A percentile compares a stretch with the other conserved stretches of the same genome.
Conservation (phyloP, 2,888 invertebrate species). For the Cremastobaeus sp. region DNA sequence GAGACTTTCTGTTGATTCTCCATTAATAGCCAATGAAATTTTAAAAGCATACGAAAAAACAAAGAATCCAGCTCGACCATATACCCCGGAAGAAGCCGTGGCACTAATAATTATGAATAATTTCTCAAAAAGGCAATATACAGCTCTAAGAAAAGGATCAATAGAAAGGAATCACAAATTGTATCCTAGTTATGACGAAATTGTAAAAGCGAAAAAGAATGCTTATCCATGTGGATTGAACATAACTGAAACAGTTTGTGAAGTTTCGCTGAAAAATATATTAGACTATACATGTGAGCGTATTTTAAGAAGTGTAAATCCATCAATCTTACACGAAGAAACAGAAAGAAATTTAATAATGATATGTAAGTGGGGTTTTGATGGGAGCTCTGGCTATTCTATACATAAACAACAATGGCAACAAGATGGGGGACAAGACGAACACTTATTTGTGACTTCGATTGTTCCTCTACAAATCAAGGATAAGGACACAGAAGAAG, state of each 20-base stretch:
- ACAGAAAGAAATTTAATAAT: neutral
- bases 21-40: too few species aligned
- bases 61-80: neutral
- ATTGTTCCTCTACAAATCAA: neutral
- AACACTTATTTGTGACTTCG: neutral
- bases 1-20: too few species aligned
- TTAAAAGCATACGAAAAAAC: too few species aligned
- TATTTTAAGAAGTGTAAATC: too few species aligned
- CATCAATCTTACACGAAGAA: neutral
- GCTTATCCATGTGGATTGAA: neutral
- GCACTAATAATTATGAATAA: neutral
- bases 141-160: neutral
- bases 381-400: constrained; percentile 1
- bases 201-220: neutral
- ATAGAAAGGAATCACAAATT: neutral
- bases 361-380: constrained; percentile 1
- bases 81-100: constrained; percentile 8
- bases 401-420: neutral
- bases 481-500: too few species aligned
- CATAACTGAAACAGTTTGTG: neutral
- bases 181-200: neutral
- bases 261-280: neutral
- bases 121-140: constrained; percentile 8
- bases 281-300: neutral
- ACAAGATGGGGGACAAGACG: neutral